Conservation (phyloP, 2,797 vertebrate species). For the Chelmon rostratus region DNA sequence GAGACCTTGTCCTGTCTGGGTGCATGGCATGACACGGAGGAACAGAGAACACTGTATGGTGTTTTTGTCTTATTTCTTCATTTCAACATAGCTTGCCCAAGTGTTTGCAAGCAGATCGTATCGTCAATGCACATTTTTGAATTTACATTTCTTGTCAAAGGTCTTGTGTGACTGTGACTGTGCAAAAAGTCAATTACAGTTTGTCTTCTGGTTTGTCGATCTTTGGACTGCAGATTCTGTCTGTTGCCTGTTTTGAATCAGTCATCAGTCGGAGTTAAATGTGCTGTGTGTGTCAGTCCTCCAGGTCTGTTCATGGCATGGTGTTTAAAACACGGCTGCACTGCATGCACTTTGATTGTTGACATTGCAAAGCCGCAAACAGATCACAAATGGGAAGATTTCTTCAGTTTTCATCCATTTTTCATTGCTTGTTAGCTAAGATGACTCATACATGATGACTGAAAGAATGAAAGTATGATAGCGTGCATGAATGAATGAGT, state of each 20-base stretch:
- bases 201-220: constrained; percentile 42
- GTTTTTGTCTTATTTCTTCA: constrained; percentile 29
- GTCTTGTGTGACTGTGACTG: constrained; percentile 17
- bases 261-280: constrained; percentile 34
- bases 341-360: constrained; percentile 51
- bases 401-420: neutral
- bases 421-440: neutral
- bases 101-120: constrained; percentile 15
- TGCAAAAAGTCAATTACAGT: constrained; percentile 2
- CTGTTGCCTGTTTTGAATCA: constrained; percentile 24
- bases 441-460: constrained; percentile 2
- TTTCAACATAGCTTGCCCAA: constrained; percentile 8
- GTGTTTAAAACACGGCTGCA: constrained; percentile 22
- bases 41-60: constrained; percentile 7
- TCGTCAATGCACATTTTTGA: neutral
- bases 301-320: constrained; percentile 40
- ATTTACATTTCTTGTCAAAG: constrained; percentile 21
- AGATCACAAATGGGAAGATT: neutral
- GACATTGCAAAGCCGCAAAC: neutral
- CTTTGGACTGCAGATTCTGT: constrained; percentile 22
- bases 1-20: constrained; percentile 33
- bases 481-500: constrained; percentile 31
- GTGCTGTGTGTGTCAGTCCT: constrained; percentile 15
- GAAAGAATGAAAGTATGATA: constrained; percentile 27
- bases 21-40: constrained; percentile 66